Conservation (phyloP, 64 coral and sea anemone genomes). For the Catalaphyllia jardinei region DNA sequence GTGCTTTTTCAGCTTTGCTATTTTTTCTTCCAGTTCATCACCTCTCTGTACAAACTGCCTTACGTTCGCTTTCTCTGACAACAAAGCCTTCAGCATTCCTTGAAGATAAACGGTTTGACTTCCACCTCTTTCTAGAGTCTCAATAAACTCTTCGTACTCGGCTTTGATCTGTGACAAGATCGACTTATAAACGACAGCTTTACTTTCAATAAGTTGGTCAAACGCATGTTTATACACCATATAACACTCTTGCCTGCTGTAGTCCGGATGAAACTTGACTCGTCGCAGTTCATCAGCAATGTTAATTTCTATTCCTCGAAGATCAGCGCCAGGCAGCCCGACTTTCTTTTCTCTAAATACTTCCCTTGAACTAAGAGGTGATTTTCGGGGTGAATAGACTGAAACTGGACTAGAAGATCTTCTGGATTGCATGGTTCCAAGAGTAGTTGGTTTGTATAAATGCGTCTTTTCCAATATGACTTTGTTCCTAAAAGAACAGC, state of each 20-base stretch:
- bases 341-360: conserved; percentile 18
- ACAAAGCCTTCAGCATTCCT: conserved; percentile 74
- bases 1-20: conserved; percentile 51
- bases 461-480: background rate
- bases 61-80: conserved; percentile 81
- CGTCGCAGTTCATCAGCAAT: conserved; percentile 53
- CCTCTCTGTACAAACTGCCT: conserved; percentile 74
- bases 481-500: background rate
- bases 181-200: conserved; percentile 78
- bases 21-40: conserved; percentile 87
- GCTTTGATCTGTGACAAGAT: conserved; percentile 83
- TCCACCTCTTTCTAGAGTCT: conserved; percentile 85
- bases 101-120: conserved; percentile 83
- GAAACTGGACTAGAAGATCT: conserved; percentile 27
- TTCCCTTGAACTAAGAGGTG: conserved; percentile 12
- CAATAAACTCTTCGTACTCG: conserved; percentile 85
- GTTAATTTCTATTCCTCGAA: conserved; percentile 54
- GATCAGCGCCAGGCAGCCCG: background rate
- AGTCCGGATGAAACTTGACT: conserved; percentile 41
- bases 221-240: conserved; percentile 86
- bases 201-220: conserved; percentile 81
- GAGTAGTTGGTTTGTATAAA: background rate
- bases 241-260: conserved; percentile 65
- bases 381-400: background rate
- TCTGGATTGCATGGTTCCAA: background rate